These are phyloP conservation scores for Lophura swinhoii DNA, from an alignment of 2,797 vertebrate species.

Conservation along the genomic window DNA sequence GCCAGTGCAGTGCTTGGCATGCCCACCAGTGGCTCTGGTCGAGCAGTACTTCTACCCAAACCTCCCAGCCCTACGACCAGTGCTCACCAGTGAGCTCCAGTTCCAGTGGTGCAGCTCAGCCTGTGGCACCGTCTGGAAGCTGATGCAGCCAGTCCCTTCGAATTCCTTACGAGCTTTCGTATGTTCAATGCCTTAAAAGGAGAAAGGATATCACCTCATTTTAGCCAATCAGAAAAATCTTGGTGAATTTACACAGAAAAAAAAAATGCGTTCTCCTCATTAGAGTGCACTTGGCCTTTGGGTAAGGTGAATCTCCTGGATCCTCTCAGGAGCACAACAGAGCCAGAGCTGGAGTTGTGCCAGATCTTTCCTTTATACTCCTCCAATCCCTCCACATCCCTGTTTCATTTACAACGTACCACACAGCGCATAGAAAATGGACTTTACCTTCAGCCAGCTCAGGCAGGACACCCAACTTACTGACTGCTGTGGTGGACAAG, in stretches of 20 bases:
- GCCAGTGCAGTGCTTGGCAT: neutral
- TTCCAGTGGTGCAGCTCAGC: neutral
- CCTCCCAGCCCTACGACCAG: neutral
- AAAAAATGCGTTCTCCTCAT: neutral
- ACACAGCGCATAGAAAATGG: neutral
- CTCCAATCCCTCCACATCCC: neutral
- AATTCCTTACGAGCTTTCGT: neutral
- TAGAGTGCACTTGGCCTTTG: neutral
- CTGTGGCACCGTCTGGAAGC: neutral
- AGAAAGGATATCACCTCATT: neutral
- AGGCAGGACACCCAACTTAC: neutral
- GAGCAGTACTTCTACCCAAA: neutral
- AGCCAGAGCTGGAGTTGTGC: neutral
- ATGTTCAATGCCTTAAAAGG: neutral
- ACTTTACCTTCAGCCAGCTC: neutral
- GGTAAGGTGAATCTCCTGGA: neutral
- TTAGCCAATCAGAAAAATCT: neutral
- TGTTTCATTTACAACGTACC: neutral
- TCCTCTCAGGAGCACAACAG: neutral
- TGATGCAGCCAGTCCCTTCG: neutral
- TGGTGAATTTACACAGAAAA: neutral
- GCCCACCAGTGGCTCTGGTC: neutral
- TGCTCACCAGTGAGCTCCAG: neutral
- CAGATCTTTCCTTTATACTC: neutral
- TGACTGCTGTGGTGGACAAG: neutral